phyloP scores from a whole-genome alignment of 2,888 invertebrate species.

The Anagyrus pseudococci region DNA sequence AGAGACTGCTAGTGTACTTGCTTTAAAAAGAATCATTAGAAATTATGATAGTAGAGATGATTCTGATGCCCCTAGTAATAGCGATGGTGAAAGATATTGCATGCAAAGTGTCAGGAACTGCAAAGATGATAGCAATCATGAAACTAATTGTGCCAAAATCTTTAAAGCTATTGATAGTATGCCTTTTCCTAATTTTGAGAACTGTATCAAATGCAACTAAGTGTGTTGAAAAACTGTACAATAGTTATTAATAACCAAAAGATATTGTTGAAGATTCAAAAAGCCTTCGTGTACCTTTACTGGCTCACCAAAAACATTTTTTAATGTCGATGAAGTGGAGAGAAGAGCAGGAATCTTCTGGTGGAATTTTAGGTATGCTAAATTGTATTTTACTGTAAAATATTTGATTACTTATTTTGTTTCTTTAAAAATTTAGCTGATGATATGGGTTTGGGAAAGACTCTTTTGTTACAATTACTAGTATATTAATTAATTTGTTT shows the following conservation, averaged over 20 bases:
- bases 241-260: constrained; percentile 70
- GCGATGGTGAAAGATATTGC: neutral
- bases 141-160: neutral
- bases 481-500: constrained; percentile 58
- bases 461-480: constrained; percentile 77
- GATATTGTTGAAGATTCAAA: constrained; percentile 66
- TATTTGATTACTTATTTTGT: constrained; percentile 3
- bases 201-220: constrained; percentile 65
- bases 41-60: neutral
- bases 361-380: constrained; percentile 72
- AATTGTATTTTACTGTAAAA: neutral
- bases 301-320: constrained; percentile 83
- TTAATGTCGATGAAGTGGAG: constrained; percentile 86
- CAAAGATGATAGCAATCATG: neutral
- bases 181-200: constrained; percentile 9
- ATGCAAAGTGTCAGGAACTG: neutral
- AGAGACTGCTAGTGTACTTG: neutral
- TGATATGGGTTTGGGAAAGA: constrained; percentile 81
- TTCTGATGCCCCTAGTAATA: neutral
- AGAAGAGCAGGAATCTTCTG: constrained; percentile 79
- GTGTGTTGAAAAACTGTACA: constrained; percentile 72
- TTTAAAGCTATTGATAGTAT: neutral
- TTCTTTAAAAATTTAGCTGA: constrained; percentile 63
- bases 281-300: constrained; percentile 69
- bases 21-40: neutral